Evolutionary conservation across 1,140 invertebrate genomes (phyloP).

Genomic region (Drosophila rhopaloa): DNA sequence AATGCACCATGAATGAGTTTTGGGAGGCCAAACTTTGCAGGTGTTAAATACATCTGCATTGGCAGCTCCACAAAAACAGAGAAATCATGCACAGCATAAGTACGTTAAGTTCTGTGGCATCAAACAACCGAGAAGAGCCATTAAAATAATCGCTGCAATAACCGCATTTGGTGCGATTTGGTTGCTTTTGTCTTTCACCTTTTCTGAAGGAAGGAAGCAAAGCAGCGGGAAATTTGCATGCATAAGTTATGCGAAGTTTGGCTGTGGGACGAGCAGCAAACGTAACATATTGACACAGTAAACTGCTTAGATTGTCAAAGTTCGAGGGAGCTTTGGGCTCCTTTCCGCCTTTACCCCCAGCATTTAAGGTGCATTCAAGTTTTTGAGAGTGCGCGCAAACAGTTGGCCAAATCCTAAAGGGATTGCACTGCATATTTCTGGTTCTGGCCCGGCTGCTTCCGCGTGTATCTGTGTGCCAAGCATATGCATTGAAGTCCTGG

Average conservation of each 20-base stretch:
- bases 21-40: slow-evolving; percentile 30
- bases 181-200: slow-evolving; percentile 66
- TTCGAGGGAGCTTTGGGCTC: slow-evolving; percentile 52
- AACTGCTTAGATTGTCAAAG: slow-evolving; percentile 82
- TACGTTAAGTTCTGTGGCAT: slow-evolving; percentile 44
- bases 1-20: slow-evolving; percentile 30
- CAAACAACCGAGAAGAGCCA: slow-evolving; percentile 67
- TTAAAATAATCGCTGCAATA: slow-evolving; percentile 82
- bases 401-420: slow-evolving; percentile 48
- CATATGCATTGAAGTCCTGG: slow-evolving; percentile 36
- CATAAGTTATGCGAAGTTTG: slow-evolving; percentile 74
- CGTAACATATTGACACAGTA: slow-evolving; percentile 81
- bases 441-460: slow-evolving; percentile 22
- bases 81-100: slow-evolving; percentile 38
- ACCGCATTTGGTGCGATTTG: slow-evolving; percentile 75
- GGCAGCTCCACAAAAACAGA: slow-evolving; percentile 20
- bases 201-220: slow-evolving; percentile 48
- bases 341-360: slow-evolving; percentile 13
- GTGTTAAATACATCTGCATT: slow-evolving; percentile 62
- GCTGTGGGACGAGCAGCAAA: slow-evolving; percentile 58
- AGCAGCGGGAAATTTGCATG: slow-evolving; percentile 68
- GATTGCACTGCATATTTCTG: slow-evolving; percentile 54
- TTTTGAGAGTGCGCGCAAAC: slow-evolving; percentile 60
- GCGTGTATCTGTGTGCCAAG: slow-evolving; percentile 38
- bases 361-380: slow-evolving; percentile 68